Conservation (phyloP, 2,888 invertebrate species). For the Reticulitermes lucifugus region DNA sequence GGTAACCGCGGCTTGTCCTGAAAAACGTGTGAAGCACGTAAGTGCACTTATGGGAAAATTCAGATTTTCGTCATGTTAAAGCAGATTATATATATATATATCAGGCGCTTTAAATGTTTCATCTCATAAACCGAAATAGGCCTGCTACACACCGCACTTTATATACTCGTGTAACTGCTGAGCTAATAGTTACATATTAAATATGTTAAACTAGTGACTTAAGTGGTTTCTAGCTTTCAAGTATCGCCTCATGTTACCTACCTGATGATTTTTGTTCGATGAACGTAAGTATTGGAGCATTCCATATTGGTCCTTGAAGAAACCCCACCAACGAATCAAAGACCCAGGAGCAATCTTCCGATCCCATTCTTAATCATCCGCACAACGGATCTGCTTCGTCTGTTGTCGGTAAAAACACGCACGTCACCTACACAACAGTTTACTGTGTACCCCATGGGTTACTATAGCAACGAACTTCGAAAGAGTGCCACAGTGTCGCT, state of each 20-base stretch:
- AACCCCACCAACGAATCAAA: slow-evolving; percentile 93
- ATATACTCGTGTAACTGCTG: no score
- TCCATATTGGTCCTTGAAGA: slow-evolving; percentile 93
- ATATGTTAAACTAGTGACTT: no score
- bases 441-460: background rate
- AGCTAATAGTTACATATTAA: no score
- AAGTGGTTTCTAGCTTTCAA: no score
- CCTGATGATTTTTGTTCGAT: slow-evolving; percentile 94
- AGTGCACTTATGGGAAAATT: no score
- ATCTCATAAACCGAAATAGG: no score
- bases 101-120: no score
- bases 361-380: background rate
- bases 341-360: slow-evolving; percentile 81
- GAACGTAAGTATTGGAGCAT: slow-evolving; percentile 89
- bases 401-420: background rate
- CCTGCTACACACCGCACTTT: no score
- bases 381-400: background rate
- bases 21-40: no score
- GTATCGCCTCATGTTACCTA: slow-evolving; percentile 64
- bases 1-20: no score
- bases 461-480: slow-evolving; percentile 4
- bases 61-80: no score
- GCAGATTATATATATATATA: no score
- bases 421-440: background rate
- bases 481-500: background rate